Base-by-base conservation (phyloP, 2,113 vertebrate species). In the Cephalopterus ornatus region DNA sequence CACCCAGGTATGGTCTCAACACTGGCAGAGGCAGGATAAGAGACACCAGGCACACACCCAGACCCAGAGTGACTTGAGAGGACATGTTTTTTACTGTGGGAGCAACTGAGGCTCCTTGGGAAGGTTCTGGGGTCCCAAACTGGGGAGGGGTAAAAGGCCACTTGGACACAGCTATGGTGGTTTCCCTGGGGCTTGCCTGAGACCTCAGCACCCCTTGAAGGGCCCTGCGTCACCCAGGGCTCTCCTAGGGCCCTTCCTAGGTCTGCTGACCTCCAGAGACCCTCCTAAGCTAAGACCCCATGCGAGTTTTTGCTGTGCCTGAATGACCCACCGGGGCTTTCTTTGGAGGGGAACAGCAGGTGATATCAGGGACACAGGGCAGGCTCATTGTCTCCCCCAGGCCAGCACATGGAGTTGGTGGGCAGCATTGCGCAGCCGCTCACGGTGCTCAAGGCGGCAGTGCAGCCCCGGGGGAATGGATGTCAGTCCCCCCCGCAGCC, bases 291-390 rank as follows among this genome's bases (percentile, higher is more conserved):
- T 8, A 20, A 49, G 28, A 39, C 37, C 8, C 65, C 44, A 1
- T 1, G 19, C 16, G 8, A 47, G 30, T 59, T 35, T 33, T 20
- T 27, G 63, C 58, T n/a, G 12, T 37, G 47, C 63, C 39, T 24
- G 9, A 46, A 16, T 14, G 23, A 10, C 39, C 26, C 24, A 7
- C 53, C 2, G 32, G 22, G 55, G 5, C 16, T 80, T 9, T 30
- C 39, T 6, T 0, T 0, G 26, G 11, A 2, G 10, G 7, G 26
- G 47, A n/a, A 6, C 56, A 47, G 75, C 33, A 12, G 68, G 44
- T 21, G 59, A 12, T 10, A 9, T 1, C 2, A 3, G 37, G 41
- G 67, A 33, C 32, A 7, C 8, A 4, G 8, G 8, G 8, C 16
- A 1, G 15, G 1, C 35, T 89, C 76, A 85, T 0, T 0, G 10